A percentile compares a stretch with the other conserved stretches of the same genome.
These are phyloP conservation scores for Trididemnum clinides DNA, from an alignment of 23 tunicate species.

Conservation along the genomic window DNA sequence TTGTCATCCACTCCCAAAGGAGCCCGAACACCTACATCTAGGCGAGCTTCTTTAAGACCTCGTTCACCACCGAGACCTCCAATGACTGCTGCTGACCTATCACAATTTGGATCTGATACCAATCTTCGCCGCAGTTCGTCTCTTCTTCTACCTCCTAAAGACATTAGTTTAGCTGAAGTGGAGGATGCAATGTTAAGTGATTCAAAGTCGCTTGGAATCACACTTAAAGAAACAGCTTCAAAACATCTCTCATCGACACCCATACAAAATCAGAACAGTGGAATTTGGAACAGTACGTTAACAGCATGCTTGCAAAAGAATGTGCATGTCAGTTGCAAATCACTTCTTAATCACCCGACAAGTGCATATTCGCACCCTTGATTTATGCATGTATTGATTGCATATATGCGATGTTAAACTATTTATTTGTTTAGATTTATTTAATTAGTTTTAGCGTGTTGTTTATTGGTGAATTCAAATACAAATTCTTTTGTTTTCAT, in stretches of 20 bases:
- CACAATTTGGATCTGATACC: neutral
- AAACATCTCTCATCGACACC: neutral
- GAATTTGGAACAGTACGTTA: conserved; percentile 21
- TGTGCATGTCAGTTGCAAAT: too few species aligned
- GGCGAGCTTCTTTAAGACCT: conserved; percentile 75
- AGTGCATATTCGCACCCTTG: too few species aligned
- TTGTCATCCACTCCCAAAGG: conserved; percentile 56
- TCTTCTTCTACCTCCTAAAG: conserved; percentile 8
- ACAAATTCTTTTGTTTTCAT: too few species aligned
- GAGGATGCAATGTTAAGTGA: neutral
- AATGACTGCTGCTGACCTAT: neutral
- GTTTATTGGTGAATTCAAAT: too few species aligned
- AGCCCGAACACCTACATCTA: conserved; percentile 63
- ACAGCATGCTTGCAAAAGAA: too few species aligned
- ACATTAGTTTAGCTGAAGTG: neutral
- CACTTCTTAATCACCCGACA: too few species aligned
- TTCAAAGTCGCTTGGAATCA: neutral
- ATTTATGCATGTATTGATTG: too few species aligned
- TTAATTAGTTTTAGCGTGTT: too few species aligned
- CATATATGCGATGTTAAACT: too few species aligned
- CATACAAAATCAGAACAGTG: neutral
- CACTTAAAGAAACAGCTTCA: neutral
- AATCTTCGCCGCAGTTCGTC: conserved; percentile 32
- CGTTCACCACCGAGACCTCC: conserved; percentile 60
- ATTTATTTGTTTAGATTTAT: too few species aligned